Evolutionary conservation across 2,797 vertebrate species (phyloP).

Genomic region (Danio jaintianensis): DNA sequence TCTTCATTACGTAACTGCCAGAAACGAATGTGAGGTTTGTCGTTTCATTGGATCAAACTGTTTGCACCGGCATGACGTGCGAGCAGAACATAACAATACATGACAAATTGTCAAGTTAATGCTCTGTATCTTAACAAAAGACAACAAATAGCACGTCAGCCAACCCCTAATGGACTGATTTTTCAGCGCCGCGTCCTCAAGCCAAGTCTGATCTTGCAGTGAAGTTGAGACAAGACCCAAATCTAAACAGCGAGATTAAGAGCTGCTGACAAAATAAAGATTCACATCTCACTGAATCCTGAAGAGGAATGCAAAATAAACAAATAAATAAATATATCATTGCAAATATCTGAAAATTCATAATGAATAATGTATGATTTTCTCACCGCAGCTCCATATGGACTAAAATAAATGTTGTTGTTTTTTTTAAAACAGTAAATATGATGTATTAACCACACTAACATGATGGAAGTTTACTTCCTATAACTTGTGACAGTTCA

Average conservation of each 20-base stretch:
- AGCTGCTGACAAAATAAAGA: not conserved
- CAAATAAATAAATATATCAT: no score
- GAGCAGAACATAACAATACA: slow-evolving; percentile 64
- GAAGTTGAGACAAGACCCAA: slow-evolving; percentile 14
- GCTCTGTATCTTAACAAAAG: slow-evolving; percentile 51
- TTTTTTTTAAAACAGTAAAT: no score
- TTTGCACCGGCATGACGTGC: slow-evolving; percentile 58
- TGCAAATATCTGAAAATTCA: no score
- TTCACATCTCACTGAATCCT: no score
- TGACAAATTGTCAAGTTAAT: slow-evolving; percentile 63
- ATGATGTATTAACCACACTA: no score
- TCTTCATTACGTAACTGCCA: slow-evolving; percentile 5
- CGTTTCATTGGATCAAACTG: slow-evolving; percentile 23
- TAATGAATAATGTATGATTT: no score
- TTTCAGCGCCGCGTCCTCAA: slow-evolving; percentile 60
- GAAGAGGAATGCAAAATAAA: no score
- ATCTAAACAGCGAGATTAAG: not conserved
- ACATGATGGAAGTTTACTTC: no score
- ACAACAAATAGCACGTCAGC: slow-evolving; percentile 27
- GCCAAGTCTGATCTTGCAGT: slow-evolving; percentile 70
- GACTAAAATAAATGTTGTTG: no score
- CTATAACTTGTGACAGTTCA: no score
- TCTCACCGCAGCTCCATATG: no score
- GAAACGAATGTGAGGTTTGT: not conserved
- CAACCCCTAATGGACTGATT: slow-evolving; percentile 20